Evolutionary conservation across 2,797 vertebrate species (phyloP).

Genomic region (Anniella stebbinsi): DNA sequence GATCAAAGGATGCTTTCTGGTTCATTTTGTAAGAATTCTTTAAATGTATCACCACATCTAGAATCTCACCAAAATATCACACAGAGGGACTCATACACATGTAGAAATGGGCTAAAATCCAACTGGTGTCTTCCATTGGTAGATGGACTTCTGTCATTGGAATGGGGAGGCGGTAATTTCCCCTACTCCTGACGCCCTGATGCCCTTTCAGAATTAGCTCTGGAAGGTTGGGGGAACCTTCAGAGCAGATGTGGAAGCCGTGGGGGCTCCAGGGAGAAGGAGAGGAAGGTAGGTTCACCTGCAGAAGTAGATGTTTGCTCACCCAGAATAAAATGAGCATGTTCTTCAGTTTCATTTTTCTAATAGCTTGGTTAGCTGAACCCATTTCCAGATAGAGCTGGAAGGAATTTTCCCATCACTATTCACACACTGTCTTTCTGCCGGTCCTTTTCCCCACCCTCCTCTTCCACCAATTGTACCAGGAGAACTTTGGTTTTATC

Average conservation of each 20-base stretch:
- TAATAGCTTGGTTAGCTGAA: background rate
- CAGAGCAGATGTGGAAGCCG: background rate
- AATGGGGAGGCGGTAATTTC: background rate
- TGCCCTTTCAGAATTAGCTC: background rate
- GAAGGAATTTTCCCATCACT: background rate
- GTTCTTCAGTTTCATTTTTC: background rate
- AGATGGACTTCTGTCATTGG: background rate
- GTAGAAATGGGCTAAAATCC: background rate
- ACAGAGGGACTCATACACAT: background rate
- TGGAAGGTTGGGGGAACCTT: background rate
- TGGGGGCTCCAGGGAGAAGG: background rate
- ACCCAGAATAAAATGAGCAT: background rate
- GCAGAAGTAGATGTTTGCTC: background rate
- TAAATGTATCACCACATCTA: background rate
- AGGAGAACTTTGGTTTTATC: background rate
- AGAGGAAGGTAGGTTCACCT: background rate
- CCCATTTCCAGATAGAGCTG: background rate
- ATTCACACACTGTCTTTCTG: background rate
- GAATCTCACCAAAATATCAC: background rate
- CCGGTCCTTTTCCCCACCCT: background rate
- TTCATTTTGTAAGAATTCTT: background rate
- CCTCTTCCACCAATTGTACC: too few relatives aligned
- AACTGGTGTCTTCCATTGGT: background rate
- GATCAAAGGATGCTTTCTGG: background rate
- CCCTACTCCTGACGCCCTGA: background rate